Base-by-base conservation (phyloP, 2,888 invertebrate species). In the Mesochorus sp. region DNA sequence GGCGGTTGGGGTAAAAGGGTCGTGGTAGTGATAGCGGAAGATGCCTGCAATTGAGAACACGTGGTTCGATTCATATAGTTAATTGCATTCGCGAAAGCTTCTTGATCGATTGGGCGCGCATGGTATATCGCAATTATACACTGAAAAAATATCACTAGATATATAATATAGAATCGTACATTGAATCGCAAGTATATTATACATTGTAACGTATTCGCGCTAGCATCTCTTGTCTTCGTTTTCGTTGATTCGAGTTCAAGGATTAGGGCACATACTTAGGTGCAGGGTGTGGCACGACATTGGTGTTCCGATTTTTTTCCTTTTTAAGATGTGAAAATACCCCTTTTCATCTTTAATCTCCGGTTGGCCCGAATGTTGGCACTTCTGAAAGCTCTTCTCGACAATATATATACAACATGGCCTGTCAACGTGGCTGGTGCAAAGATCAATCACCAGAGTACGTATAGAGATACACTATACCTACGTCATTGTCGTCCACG, bases 361-460 rank as follows among this genome's bases (percentile, higher is more conserved):
- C 75, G 81, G 82, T 85, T 84, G 83, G 81, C 82, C 67, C 74
- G 68, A 83, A 84, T 79, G 82, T 82, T 79, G 81, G 81, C 85
- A 82, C 82, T 80, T 70, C 70, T 75, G 72, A 70, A 78, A 68
- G 59, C 74, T 76, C 71, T 68, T 62, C 59, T 64, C 17, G 28
- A 68, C 51, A 73, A 49, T 49, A 39, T n/a, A n/a, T n/a, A n/a
- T 26, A 59, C 28, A 55, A 14, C 14, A 14, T 26, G n/a, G n/a
- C 64, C 44, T 62, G 70, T 59, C 77, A 83, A 66, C 19, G 21
- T 80, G n/a, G 78, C 84, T 80, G 59, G 81, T 75, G 21, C 24
- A 74, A 78, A 84, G 85, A 88, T 88, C 86, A 87, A 87, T 88
- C 86, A 84, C 82, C 78, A 81, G n/a, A 85, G 85, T 83, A 82